These are phyloP conservation scores for Caenorhabditis briggsae DNA, from an alignment of 1,140 invertebrate species.

Conservation along the genomic window DNA sequence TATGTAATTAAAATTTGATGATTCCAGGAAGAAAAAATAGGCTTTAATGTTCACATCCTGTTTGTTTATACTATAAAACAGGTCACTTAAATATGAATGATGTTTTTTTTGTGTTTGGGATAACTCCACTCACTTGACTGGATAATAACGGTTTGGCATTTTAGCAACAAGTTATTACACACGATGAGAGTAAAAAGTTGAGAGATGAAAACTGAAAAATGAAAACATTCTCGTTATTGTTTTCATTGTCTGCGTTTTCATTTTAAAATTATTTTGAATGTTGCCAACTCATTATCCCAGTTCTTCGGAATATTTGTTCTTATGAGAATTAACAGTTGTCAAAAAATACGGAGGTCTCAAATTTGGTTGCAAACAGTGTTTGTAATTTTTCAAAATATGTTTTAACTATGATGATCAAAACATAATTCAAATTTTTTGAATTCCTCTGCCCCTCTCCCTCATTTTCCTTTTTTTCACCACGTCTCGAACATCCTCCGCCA, in stretches of 20 bases:
- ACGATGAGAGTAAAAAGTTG: neutral
- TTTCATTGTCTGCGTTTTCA: neutral
- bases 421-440: too few relatives aligned
- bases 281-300: neutral
- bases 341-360: too few relatives aligned
- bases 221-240: conserved; percentile 8
- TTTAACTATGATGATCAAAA: too few relatives aligned
- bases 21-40: neutral
- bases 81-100: neutral
- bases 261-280: neutral
- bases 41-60: neutral
- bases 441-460: too few relatives aligned
- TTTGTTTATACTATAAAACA: neutral
- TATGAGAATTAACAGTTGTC: too few relatives aligned
- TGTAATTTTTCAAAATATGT: too few relatives aligned
- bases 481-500: too few relatives aligned
- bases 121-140: neutral
- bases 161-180: neutral
- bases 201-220: neutral
- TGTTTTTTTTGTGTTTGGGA: neutral
- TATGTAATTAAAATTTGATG: neutral
- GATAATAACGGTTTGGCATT: neutral
- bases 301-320: too few relatives aligned
- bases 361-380: too few relatives aligned
- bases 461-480: too few relatives aligned